Base-by-base conservation (phyloP, 2,888 invertebrate genomes). In the Lycia hirtaria region DNA sequence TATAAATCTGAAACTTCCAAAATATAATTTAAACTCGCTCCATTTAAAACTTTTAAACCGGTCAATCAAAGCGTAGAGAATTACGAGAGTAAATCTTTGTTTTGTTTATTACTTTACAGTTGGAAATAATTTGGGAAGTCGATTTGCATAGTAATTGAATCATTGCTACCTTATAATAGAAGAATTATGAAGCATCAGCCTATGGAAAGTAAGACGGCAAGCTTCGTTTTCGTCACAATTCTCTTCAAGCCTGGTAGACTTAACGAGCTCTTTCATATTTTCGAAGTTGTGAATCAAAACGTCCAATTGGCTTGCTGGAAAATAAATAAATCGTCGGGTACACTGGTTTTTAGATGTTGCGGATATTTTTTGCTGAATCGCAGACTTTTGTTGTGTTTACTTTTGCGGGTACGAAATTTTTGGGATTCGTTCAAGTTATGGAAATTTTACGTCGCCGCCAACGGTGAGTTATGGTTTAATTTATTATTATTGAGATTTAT, bases 241-340 rank as follows among this genome's bases (percentile, higher is more conserved):
- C 57, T 41, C 75, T 70, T 78, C 73, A 67, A 47, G 51, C 33
- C 61, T 73, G 32, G 66, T 68, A 10, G 55, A 54, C 62, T 76
- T 76, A 65, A 80, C 67, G 55, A 78, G 68, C 41, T 72, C 69
- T 67, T 78, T 75, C 71, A 85, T 82, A 72, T 85, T 80, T 74
- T 80, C 72, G 60, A 85, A 71, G 65, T 81, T 84, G 67, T 78
- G 72, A 69, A 80, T 80, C 78, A 85, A 75, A 72, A 84, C 69
- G 60, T 85, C 80, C 73, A 83, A 79, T 76, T 85, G 83, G 60
- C 80, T 75, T 57, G 75, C 85, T 83, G 74, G 37, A 80, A 75
- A 60, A 51, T 56, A 69, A 75, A 69, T 60, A 68, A 64, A 67
- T 64, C 19, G 59, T 60, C 26, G 19, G 50, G 5, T 38, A 56